phyloP scores from a whole-genome alignment of 2,797 vertebrate species.

The Syndactyla subalaris region DNA sequence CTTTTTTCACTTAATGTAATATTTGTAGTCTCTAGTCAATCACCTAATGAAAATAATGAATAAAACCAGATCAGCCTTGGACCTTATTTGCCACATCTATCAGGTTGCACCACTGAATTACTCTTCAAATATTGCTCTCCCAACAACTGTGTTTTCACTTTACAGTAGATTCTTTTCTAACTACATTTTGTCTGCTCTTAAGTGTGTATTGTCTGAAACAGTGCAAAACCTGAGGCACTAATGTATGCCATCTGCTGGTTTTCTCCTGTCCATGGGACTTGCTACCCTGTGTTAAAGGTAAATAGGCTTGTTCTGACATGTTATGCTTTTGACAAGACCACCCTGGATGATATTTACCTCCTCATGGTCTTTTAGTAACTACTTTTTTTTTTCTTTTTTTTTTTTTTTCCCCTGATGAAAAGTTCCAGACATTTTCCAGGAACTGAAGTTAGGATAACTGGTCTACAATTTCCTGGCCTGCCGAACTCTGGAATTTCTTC shows the following conservation, averaged over 20 bases:
- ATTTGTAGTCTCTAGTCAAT: neutral
- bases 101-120: neutral
- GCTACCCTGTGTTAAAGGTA: neutral
- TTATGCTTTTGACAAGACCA: neutral
- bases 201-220: neutral
- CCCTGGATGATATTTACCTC: neutral
- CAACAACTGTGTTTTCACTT: neutral
- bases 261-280: neutral
- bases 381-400: neutral
- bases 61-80: neutral
- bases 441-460: neutral
- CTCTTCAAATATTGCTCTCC: neutral
- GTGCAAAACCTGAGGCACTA: neutral
- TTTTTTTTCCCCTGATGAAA: neutral
- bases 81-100: neutral
- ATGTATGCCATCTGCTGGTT: neutral
- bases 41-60: neutral
- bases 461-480: neutral
- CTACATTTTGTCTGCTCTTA: neutral
- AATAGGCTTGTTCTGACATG: neutral
- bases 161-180: neutral
- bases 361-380: neutral
- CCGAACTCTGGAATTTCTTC: neutral
- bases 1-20: neutral
- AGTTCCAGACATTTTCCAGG: neutral